Evolutionary conservation across 2,797 vertebrate genomes (phyloP), one percentile per base, ranked within the genome.

Genomic region (Gadopsis bispinosus): DNA sequence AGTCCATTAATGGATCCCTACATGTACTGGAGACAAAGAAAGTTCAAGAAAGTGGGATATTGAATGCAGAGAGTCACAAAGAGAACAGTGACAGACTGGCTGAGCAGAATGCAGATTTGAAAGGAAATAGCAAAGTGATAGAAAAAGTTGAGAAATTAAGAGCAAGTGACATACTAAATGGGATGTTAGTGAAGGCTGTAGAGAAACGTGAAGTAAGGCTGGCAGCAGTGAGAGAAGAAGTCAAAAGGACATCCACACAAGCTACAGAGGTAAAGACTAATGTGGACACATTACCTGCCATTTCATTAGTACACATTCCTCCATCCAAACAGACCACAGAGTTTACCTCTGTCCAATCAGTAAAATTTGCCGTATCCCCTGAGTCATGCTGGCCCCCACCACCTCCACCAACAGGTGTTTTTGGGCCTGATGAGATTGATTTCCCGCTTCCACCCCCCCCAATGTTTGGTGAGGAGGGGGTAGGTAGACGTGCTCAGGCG

Each of bases 341-440:
- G 17, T 81, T 77, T 29, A 59, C 84, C 19, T 87, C 79, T 19
- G 74, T 83, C 1, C 39, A 35, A 5, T 53, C 73, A 1, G 73
- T 58, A 7, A 79, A 79, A 55, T 72, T 88, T 47, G 9, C 76
- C 65, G 51, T 45, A 0, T 94, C 93, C 7, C 63, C 83, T 0
- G 96, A 96, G 14, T 75, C 92, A 0, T 83, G 75, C 84, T 97
- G 97, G 97, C 97, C 97, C 0, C 97, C 96, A 0, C 97, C 97
- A 0, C 96, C 92, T 0, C 89, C 94, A 20, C 89, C 92, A 53
- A 75, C 90, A 88, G 53, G 87, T 88, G 37, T 94, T 2, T 87
- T 86, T 22, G 93, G 94, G 17, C 90, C 94, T 0, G 96, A 97
- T 41, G 96, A 96, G 51, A 78, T 88, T 26, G 95, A 94, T 45